Percentiles rank a stretch among this genome's conserved stretches.
Conservation (phyloP, 2,888 invertebrate genomes). For the Autographa gamma region DNA sequence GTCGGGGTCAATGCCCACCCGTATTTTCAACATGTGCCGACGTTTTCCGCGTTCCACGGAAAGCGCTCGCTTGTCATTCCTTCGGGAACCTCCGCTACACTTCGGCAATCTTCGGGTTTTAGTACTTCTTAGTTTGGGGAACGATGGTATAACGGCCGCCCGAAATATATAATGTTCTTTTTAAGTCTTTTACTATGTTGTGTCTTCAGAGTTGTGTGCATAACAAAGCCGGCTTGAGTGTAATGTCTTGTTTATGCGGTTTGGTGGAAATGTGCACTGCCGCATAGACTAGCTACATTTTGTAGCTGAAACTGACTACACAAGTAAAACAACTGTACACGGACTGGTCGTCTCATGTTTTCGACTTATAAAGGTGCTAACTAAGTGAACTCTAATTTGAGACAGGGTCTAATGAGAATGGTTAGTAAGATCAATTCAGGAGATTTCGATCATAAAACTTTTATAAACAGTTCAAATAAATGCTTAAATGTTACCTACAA, state of each 20-base stretch:
- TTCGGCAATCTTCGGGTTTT: slow-evolving; percentile 69
- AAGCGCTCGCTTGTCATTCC: slow-evolving; percentile 84
- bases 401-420: background rate
- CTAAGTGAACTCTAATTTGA: background rate
- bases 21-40: slow-evolving; percentile 88
- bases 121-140: slow-evolving; percentile 54
- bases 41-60: slow-evolving; percentile 88
- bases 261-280: slow-evolving; percentile 21
- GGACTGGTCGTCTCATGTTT: background rate
- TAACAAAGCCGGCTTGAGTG: slow-evolving; percentile 26
- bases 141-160: slow-evolving; percentile 45
- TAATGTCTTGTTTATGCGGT: slow-evolving; percentile 46
- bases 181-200: slow-evolving; percentile 42
- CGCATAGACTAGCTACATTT: slow-evolving; percentile 14
- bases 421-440: background rate
- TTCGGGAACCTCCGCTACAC: slow-evolving; percentile 79
- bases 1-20: slow-evolving; percentile 87
- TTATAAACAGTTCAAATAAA: background rate
- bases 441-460: background rate
- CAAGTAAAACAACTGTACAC: background rate
- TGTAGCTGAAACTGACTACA: background rate
- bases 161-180: slow-evolving; percentile 44
- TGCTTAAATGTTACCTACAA: background rate
- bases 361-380: background rate
- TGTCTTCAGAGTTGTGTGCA: slow-evolving; percentile 45